phyloP scores from a whole-genome alignment of 2,888 invertebrate species.

The Hypolimnas misippus region DNA sequence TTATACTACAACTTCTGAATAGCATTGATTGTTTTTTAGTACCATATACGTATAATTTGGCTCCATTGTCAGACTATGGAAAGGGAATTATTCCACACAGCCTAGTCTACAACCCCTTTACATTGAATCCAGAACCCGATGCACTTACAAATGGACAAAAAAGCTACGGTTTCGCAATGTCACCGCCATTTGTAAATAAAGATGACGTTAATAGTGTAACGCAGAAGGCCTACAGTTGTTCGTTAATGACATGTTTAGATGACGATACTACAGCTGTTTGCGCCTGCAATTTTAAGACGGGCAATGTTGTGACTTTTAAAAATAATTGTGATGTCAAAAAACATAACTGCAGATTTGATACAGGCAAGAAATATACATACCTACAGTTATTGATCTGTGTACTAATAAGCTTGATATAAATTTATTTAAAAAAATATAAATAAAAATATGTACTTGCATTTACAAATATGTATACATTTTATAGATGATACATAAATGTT shows the following conservation, averaged over 20 bases:
- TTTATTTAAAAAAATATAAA: too few relatives aligned
- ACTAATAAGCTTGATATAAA: too few relatives aligned
- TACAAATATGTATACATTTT: too few relatives aligned
- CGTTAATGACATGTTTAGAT: slow-evolving; percentile 42
- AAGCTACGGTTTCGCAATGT: slow-evolving; percentile 30
- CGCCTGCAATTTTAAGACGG: slow-evolving; percentile 53
- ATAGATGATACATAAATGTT: too few relatives aligned
- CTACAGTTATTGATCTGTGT: too few relatives aligned
- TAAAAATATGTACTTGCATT: too few relatives aligned
- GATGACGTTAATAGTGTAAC: slow-evolving; percentile 35
- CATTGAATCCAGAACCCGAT: slow-evolving; percentile 34
- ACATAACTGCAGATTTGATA: slow-evolving; percentile 56
- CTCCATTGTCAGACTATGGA: slow-evolving; percentile 5
- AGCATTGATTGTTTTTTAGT: slow-evolving; percentile 17
- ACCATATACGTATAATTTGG: slow-evolving; percentile 2
- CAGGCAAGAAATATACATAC: slow-evolving; percentile 47
- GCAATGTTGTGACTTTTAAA: slow-evolving; percentile 52
- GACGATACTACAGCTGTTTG: slow-evolving; percentile 44
- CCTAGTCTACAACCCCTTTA: slow-evolving; percentile 13
- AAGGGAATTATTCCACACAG: neutral
- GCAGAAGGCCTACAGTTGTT: slow-evolving; percentile 46
- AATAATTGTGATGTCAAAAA: slow-evolving; percentile 51
- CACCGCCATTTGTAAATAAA: slow-evolving; percentile 36
- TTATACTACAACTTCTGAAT: slow-evolving; percentile 9
- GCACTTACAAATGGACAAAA: slow-evolving; percentile 30